Percentiles rank a stretch among this genome's conserved stretches.
Evolutionary conservation across 2,797 vertebrate genomes (phyloP).

Genomic region (Mus minutoides): DNA sequence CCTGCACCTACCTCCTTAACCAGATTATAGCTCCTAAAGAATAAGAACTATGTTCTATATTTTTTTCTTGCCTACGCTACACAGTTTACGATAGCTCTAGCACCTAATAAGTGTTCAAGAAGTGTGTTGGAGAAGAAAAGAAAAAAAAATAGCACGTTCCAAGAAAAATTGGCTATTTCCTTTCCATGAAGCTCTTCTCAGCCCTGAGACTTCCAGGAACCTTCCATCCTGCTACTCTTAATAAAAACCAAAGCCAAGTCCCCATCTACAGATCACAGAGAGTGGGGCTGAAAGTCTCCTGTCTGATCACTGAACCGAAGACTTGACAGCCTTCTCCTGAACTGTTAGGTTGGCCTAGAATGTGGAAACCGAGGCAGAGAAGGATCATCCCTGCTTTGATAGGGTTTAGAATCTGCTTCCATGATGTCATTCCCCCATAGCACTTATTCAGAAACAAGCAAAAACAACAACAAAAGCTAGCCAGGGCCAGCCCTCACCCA

Average conservation of each 20-base stretch:
- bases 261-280: background rate
- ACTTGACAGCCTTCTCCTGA: background rate
- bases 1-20: background rate
- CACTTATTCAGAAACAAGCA: background rate
- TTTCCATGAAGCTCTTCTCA: background rate
- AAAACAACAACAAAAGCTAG: background rate
- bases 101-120: background rate
- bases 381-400: background rate
- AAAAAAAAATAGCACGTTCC: background rate
- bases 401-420: background rate
- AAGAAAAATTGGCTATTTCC: background rate
- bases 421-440: background rate
- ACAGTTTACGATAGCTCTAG: background rate
- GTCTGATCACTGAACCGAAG: background rate
- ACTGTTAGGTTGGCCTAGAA: background rate
- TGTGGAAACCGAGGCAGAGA: background rate
- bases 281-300: background rate
- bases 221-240: background rate
- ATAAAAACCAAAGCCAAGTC: background rate
- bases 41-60: background rate
- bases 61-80: background rate
- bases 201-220: background rate
- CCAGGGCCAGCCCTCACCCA: background rate
- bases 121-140: background rate
- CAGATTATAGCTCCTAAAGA: background rate